Base-by-base conservation (phyloP, 92 coral and sea anemone species). In the Porites rus region DNA sequence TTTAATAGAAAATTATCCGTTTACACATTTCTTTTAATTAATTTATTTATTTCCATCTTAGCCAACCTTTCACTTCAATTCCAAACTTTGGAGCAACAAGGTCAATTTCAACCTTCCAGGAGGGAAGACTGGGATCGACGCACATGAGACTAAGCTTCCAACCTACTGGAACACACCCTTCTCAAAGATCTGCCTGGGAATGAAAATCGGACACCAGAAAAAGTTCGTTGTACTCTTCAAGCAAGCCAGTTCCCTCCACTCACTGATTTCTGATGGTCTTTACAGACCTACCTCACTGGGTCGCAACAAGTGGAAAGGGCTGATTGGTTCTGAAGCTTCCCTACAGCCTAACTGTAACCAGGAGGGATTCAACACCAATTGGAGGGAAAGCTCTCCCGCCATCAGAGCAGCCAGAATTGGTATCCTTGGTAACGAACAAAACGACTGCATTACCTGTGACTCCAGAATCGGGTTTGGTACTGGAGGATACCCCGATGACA, bases 101-200 rank as follows among this genome's bases (percentile, higher is more conserved):
- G 25, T 52, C 75, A 10, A 73, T 25, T 81, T 73, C 59, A 52
- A 78, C 22, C 52, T n/a, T 21, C 13, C 59, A 25, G 80, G 86
- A 14, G 92, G 89, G 11, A 51, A 72, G 78, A 74, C 85, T 60
- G 75, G 88, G n/a, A 17, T 69, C 66, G 80, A 72, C 58, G 18
- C n/a, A 14, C 51, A 56, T 24, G 92, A 89, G 63, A 84, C 92
- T 75, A 90, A 90, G 67, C 66, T 90, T 8, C 87, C 90, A 2
- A 90, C 90, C 1, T 90, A 90, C 75, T 90, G 93, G 93, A 74
- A 84, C 62, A 78, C 84, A 51, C 67, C 90, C 6, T 90, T 90
- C 76, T 22, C 64, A n/a, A 79, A 75, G 38, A 74, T 90, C 10
- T 90, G 93, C 68, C 74, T 90, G 19, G 93, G 87, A 7, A 85